Evolutionary conservation across 2,113 vertebrate species (phyloP).

Genomic region (Bagarius yarrelli): DNA sequence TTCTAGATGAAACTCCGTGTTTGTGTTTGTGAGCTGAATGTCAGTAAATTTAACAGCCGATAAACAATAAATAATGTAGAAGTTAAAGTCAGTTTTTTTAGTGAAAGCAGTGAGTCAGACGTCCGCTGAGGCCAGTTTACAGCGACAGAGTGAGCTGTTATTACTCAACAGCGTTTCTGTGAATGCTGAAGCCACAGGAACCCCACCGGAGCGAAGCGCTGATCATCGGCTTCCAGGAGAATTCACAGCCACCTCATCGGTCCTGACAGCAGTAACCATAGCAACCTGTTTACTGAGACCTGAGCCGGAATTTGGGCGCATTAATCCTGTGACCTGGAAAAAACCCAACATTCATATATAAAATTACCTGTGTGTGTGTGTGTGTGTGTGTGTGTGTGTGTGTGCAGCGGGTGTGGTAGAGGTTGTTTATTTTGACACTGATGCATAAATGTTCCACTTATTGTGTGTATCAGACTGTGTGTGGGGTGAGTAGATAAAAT

Average conservation of each 20-base stretch:
- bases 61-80: constrained; percentile 17
- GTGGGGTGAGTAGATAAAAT: too few species aligned
- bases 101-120: not conserved
- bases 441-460: too few species aligned
- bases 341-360: not conserved
- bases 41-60: not conserved
- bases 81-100: not conserved
- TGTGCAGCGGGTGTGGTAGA: not conserved
- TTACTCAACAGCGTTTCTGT: constrained; percentile 4
- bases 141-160: not conserved
- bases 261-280: constrained; percentile 30
- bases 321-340: constrained; percentile 7
- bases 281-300: constrained; percentile 20
- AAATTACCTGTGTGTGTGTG: too few species aligned
- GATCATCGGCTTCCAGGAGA: constrained; percentile 8
- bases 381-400: not conserved
- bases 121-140: constrained; percentile 17
- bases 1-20: not conserved
- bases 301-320: constrained; percentile 1
- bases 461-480: too few species aligned
- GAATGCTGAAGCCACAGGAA: constrained; percentile 24
- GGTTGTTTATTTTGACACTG: too few species aligned
- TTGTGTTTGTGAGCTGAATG: constrained; percentile 17
- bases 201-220: constrained; percentile 4
- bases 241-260: not conserved